phyloP scores from a whole-genome alignment of 2,113 vertebrate species.

The Raja brachyura region DNA sequence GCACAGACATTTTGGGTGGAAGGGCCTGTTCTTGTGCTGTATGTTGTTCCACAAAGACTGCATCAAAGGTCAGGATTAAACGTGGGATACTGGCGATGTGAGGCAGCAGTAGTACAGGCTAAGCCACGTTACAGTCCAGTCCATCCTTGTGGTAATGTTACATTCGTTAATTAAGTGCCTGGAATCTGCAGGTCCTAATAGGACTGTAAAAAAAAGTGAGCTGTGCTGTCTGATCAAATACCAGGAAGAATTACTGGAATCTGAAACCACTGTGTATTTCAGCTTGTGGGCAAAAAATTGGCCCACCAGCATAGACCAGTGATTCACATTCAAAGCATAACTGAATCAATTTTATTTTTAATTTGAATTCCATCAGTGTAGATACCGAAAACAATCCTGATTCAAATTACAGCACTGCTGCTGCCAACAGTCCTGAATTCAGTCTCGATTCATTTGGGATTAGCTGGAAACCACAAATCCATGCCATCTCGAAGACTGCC shows the following conservation, averaged over 20 bases:
- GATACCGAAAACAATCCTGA: neutral
- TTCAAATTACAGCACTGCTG: neutral
- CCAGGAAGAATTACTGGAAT: neutral
- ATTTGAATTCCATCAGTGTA: conserved; percentile 12
- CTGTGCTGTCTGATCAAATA: neutral
- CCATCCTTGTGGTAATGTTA: neutral
- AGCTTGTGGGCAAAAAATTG: neutral
- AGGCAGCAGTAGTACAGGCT: too few species aligned
- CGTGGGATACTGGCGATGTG: too few species aligned
- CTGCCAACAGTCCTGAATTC: neutral
- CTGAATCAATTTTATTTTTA: neutral
- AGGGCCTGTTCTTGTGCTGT: too few species aligned
- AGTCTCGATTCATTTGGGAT: neutral
- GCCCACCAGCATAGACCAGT: conserved; percentile 13
- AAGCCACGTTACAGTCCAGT: too few species aligned
- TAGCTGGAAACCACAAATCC: too few species aligned
- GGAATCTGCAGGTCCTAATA: neutral
- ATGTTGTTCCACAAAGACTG: too few species aligned
- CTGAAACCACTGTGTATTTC: neutral
- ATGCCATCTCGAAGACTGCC: too few species aligned
- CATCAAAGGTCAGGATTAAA: too few species aligned
- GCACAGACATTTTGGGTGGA: too few species aligned
- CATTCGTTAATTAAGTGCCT: neutral
- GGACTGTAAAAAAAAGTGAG: neutral
- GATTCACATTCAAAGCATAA: neutral